phyloP scores from a whole-genome alignment of 2,113 vertebrate species.

The Cricetomys ansorgei region DNA sequence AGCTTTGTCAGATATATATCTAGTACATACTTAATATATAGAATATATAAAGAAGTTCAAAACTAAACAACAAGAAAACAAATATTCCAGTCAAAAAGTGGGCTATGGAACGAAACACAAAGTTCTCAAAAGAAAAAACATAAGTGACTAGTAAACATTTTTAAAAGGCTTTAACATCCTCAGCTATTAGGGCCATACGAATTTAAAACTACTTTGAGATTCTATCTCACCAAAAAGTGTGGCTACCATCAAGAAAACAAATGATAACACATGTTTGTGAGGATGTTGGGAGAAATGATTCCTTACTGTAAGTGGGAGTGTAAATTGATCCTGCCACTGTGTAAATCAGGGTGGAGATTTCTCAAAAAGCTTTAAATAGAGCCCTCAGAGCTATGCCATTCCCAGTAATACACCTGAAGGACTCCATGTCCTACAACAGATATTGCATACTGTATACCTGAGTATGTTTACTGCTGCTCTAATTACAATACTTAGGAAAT shows the following conservation, averaged over 20 bases:
- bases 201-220: not conserved
- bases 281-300: no score
- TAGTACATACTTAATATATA: not conserved
- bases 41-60: not conserved
- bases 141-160: not conserved
- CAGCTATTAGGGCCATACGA: no score
- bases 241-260: not conserved
- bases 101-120: not conserved
- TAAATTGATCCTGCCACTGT: not conserved
- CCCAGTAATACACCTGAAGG: not conserved
- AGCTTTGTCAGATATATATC: not conserved
- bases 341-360: not conserved
- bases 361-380: not conserved
- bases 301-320: not conserved
- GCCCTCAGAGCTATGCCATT: no score
- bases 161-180: not conserved
- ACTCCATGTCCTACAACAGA: not conserved
- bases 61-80: not conserved
- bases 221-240: not conserved
- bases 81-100: not conserved
- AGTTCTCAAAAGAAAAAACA: not conserved
- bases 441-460: not conserved
- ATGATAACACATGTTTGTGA: not conserved
- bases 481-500: not conserved
- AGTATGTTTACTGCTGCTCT: not conserved